Evolutionary conservation across 2,797 vertebrate genomes (phyloP).

Genomic region (Enteromius unitaeniatus): DNA sequence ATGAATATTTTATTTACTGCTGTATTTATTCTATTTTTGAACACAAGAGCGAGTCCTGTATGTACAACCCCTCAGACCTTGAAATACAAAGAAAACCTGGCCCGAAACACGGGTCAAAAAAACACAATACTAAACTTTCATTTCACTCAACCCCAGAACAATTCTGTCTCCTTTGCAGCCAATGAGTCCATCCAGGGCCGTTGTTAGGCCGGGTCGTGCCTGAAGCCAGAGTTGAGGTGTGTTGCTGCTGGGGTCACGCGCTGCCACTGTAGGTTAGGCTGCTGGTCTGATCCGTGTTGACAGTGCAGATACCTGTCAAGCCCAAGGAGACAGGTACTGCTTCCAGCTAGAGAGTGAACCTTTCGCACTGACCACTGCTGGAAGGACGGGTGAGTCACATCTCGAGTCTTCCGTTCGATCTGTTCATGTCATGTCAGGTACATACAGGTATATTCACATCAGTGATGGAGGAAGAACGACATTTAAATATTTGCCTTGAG

Average conservation of each 20-base stretch:
- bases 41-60: constrained; percentile 12
- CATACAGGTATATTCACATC: constrained; percentile 5
- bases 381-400: constrained; percentile 57
- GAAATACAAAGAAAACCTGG: constrained; percentile 14
- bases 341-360: constrained; percentile 71
- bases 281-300: constrained; percentile 74
- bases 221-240: constrained; percentile 78
- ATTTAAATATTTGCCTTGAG: constrained; percentile 20
- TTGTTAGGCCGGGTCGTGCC: constrained; percentile 65
- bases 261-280: constrained; percentile 77
- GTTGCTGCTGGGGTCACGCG: constrained; percentile 68
- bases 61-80: not conserved
- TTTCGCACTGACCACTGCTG: constrained; percentile 63
- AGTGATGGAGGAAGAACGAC: not conserved
- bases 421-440: constrained; percentile 41
- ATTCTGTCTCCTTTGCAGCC: constrained; percentile 59
- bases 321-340: constrained; percentile 71
- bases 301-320: constrained; percentile 73
- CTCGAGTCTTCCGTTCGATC: constrained; percentile 41
- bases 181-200: constrained; percentile 56
- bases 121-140: constrained; percentile 38
- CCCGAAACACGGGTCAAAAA: constrained; percentile 35
- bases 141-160: constrained; percentile 53
- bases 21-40: not conserved
- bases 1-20: not conserved